phyloP scores from a whole-genome alignment of 2,797 vertebrate species.

The Atherinosoma microstoma region DNA sequence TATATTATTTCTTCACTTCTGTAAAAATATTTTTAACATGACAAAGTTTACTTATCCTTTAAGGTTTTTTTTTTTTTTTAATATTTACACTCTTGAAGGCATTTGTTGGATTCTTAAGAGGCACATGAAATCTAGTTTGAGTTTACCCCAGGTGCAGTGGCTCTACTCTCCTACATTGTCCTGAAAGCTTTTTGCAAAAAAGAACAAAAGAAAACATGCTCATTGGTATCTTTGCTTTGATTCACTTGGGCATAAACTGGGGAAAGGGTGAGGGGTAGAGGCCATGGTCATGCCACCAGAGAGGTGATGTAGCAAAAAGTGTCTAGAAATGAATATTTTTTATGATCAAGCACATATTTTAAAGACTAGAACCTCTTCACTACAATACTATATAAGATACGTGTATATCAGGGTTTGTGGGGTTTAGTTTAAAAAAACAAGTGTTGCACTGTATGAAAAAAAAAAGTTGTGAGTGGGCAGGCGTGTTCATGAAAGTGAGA shows the following conservation, averaged over 20 bases:
- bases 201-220: constrained; percentile 27
- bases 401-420: constrained; percentile 64
- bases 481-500: constrained; percentile 52
- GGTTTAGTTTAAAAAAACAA: constrained; percentile 57
- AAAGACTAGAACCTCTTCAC: constrained; percentile 75
- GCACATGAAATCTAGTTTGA: background rate
- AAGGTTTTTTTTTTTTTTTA: background rate
- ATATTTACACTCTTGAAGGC: background rate
- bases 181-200: constrained; percentile 41
- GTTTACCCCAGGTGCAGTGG: constrained; percentile 27
- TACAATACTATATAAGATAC: constrained; percentile 75
- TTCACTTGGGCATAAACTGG: constrained; percentile 26
- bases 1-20: background rate
- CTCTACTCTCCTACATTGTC: constrained; percentile 21
- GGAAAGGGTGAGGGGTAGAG: constrained; percentile 43
- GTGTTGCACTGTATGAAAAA: constrained; percentile 34
- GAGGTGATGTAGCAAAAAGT: constrained; percentile 78
- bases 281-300: constrained; percentile 61
- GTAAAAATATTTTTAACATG: background rate
- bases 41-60: background rate
- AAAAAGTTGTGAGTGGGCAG: constrained; percentile 44
- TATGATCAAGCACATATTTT: constrained; percentile 84
- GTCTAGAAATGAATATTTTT: constrained; percentile 76
- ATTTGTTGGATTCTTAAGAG: background rate
- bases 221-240: constrained; percentile 66